Base-by-base conservation (phyloP, 2,888 invertebrate species). In the Drosophila pegasa region DNA sequence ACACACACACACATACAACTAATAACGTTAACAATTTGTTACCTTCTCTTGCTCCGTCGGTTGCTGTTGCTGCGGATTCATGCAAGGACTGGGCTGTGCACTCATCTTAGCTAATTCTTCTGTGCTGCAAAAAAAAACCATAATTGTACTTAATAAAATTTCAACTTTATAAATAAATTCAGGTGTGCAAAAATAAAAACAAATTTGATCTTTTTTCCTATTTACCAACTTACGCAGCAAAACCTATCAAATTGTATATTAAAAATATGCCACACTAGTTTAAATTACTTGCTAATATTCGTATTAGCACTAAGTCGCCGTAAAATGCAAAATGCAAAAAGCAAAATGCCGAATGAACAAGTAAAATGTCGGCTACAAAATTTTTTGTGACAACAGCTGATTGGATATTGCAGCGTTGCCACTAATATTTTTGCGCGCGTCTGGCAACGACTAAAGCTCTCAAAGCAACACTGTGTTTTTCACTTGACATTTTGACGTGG, bases 41-140 rank as follows among this genome's bases (percentile, higher is more conserved):
- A 90, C 91, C 90, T 91, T 91, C 51, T 85, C 85, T 60, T 80
- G 86, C 88, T 99, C 98, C 75, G 97, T 94, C 1, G 77, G 69
- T 25, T 60, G 61, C 29, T 60, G 61, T 54, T 79, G 59, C 31
- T 95, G 89, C 37, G 87, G 93, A 89, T 94, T 95, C 89, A 95
- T 93, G 86, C 94, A 95, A 87, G 96, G 96, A 92, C 96, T 96
- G 87, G 95, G 96, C 92, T 96, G 95, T 66, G 95, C 93, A 92
- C 95, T 96, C 96, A 96, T 96, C 85, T 56, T 55, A 8, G 1
- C 8, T 22, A 41, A 29, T 58, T 12, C 1, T 25, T 51, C 38
- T n/a, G n/a, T n/a, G n/a, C 14, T 55, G 29, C 73, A 35, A 51
- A 14, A 38, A 38, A 16, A 51, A 47, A 18, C n/a, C 56, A 38